A percentile compares a stretch with the other conserved stretches of the same genome.
Evolutionary conservation across 2,888 invertebrate species (phyloP).

Genomic region (Rhodophaea formosa): DNA sequence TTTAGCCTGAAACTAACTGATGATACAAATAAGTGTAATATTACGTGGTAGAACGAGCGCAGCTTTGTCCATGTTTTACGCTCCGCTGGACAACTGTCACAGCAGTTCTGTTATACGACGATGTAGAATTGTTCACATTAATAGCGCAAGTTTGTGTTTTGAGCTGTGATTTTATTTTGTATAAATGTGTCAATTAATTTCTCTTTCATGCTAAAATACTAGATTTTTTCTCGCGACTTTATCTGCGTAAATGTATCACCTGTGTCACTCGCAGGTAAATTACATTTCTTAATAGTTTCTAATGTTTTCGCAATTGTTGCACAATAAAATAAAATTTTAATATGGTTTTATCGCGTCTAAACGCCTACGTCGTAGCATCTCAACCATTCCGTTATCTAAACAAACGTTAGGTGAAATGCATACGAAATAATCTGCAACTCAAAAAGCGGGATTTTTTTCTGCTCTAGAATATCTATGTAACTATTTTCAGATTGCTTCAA

Average conservation of each 20-base stretch:
- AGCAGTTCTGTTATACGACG: background rate
- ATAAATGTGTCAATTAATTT: too few species aligned
- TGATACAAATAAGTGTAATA: constrained; percentile 12
- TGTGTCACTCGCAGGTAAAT: too few species aligned
- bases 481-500: too few species aligned
- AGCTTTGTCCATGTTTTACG: constrained; percentile 13
- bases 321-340: too few species aligned
- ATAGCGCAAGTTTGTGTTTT: background rate
- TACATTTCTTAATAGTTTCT: too few species aligned
- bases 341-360: too few species aligned
- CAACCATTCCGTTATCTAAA: background rate
- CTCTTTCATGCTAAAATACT: too few species aligned
- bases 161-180: background rate
- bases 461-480: too few species aligned
- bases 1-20: constrained; percentile 4
- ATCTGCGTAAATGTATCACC: too few species aligned
- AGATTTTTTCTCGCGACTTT: too few species aligned
- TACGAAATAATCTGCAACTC: background rate
- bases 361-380: background rate
- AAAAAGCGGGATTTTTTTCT: too few species aligned
- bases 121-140: constrained; percentile 1
- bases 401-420: background rate
- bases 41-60: constrained; percentile 1
- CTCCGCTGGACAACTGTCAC: constrained; percentile 12
- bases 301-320: too few species aligned